Evolutionary conservation across 2,113 vertebrate genomes (phyloP).

Genomic region (Campylomormyrus numenius): DNA sequence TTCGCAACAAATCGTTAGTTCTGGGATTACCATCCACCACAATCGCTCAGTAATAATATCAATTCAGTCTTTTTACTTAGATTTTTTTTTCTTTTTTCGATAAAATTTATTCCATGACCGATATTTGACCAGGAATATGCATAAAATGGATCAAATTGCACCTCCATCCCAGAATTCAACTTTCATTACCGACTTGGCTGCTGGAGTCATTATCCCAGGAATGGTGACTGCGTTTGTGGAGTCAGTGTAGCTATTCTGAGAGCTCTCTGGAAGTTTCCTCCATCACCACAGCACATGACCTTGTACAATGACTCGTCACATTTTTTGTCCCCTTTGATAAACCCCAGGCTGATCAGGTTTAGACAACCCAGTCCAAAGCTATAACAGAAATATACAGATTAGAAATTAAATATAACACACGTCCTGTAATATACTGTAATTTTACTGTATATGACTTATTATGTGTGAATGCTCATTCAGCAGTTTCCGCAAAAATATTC

Average conservation of each 20-base stretch:
- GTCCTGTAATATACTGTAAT: background rate
- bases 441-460: background rate
- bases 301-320: background rate
- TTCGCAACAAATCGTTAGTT: background rate
- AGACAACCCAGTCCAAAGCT: too few relatives aligned
- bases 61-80: too few relatives aligned
- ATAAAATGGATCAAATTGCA: background rate
- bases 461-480: background rate
- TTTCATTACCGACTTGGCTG: background rate
- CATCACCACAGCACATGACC: background rate
- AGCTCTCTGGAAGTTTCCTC: background rate
- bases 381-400: too few relatives aligned
- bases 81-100: background rate
- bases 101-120: background rate
- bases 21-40: background rate
- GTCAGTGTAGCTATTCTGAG: background rate
- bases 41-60: background rate
- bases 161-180: background rate
- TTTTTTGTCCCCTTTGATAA: background rate
- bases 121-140: background rate
- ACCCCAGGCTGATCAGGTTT: too few relatives aligned
- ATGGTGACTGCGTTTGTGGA: background rate
- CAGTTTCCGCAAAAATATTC: background rate
- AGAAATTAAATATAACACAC: too few relatives aligned
- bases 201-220: background rate